Evolutionary conservation across 2,888 invertebrate species (phyloP), one percentile per base, ranked within the genome.

Genomic region (Diogma glabrata): DNA sequence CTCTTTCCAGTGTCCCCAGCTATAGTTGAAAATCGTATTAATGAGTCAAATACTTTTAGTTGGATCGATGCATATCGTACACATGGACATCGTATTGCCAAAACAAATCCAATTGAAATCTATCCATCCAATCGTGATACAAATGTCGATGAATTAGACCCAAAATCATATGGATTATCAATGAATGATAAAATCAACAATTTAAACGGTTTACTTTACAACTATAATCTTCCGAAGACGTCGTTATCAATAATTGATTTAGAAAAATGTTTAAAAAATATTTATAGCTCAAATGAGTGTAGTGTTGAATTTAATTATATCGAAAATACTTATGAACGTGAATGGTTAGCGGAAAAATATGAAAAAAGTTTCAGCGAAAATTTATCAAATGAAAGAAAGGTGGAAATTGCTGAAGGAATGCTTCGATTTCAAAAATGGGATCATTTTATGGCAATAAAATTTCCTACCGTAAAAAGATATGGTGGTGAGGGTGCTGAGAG

Each of bases 401-500:
- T 75, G 47, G 69, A 73, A 33, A 75, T 92, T 47, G 82, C 81
- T 0, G 77, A 73, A 56, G 82, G 90, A 59, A 74, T 95, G 69
- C 70, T 93, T n/a, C 82, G 85, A 61, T 89, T 88, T 12, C 90
- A 95, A 70, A 80, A 83, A 3, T 95, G 95, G 76, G 97, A 99
- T 65, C 81, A 90, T 61, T 99, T 96, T 71, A 69, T 99, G 54
- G 87, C 87, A 4, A 76, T 77, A 50, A 97, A 96, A 72, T 97
- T 91, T 68, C 83, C 91, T 1, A 85, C 88, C 1, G 81, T 95
- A 23, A 99, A 99, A 66, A 74, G 97, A 48, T 99, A 97, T 67
- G 90, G 95, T 10, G 92, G 89, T 0, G 97, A 97, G 73, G 99
- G 99, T 1, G 91, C 93, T 2, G 97, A 99, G 70, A 83, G 87